Conservation (phyloP, 2,888 invertebrate genomes). For the Tetramorium bicarinatum region DNA sequence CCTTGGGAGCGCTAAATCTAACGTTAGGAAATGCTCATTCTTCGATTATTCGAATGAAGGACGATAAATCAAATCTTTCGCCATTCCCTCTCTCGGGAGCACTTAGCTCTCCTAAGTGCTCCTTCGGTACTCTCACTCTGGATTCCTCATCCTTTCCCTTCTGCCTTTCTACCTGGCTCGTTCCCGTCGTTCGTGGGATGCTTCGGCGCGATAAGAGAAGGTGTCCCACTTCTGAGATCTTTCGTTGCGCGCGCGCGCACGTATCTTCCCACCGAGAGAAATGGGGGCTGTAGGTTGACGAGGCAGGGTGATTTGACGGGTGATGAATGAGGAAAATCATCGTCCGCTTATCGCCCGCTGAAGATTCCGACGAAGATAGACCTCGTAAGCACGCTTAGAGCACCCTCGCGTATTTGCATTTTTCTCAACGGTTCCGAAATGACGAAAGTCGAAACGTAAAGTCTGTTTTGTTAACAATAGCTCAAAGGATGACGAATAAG, state of each 20-base stretch:
- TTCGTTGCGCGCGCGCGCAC: conserved; percentile 36
- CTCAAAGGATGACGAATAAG: background rate
- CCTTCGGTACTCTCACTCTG: conserved; percentile 69
- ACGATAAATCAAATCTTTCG: conserved; percentile 43
- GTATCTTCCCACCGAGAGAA: conserved; percentile 9
- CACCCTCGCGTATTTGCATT: background rate
- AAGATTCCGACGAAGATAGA: background rate
- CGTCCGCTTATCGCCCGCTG: background rate
- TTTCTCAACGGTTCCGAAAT: background rate
- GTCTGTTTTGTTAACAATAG: background rate
- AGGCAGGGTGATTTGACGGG: conserved; percentile 13
- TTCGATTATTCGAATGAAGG: background rate
- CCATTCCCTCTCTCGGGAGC: conserved; percentile 17
- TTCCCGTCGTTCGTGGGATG: conserved; percentile 21
- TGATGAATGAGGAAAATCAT: background rate
- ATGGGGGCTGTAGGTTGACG: conserved; percentile 40
- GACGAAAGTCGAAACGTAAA: background rate
- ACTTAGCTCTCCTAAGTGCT: background rate
- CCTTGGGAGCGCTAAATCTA: background rate
- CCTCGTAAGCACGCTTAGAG: background rate
- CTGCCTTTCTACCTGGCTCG: conserved; percentile 48
- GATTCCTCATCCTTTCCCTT: conserved; percentile 62
- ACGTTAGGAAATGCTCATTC: background rate
- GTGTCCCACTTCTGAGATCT: conserved; percentile 62
- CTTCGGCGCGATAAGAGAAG: conserved; percentile 53